Evolutionary conservation across 2,113 vertebrate genomes (phyloP), one percentile per base, ranked within the genome.

Genomic region (Caranx melampygus): DNA sequence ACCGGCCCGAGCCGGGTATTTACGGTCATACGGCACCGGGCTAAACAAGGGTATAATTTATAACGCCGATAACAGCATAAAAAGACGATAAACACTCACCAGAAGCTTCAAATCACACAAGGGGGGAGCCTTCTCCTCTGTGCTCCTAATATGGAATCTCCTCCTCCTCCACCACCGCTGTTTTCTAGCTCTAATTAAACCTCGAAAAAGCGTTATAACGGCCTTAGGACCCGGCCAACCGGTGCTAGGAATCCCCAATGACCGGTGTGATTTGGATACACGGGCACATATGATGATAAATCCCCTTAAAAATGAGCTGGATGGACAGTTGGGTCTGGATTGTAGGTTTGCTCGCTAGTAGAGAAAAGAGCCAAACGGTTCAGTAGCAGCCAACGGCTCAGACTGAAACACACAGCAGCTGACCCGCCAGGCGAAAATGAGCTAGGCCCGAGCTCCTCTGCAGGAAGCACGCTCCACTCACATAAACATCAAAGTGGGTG

Each of bases 291-390:
- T 54, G 7, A 51, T 63, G 55, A 73, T 87, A 89, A 92, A 94
- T 91, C 84, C 91, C 60, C 75, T 77, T 79, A 84, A 91, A 94
- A 90, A 81, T 58, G 76, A 85, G 81, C 90, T 88, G 87, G 89
- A 92, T 90, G 94, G 93, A 95, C 95, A 95, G 95, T 95, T 92
- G 95, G 94, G 95, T 79, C 94, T 94, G 95, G 94, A 95, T 95
- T 95, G 96, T 94, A 91, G 92, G 94, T 95, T 95, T 95, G 96
- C 95, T 94, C 92, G 93, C 94, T 95, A 92, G 94, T 96, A 92
- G 95, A 96, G 96, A 97, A 96, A 96, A 96, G 91, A 97, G 97
- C 96, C 97, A 96, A 97, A 94, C 96, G 96, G 95, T 95, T 96
- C 96, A 93, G 94, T 86, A 95, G 95, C 96, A 95, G 97, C 96